These are phyloP conservation scores for Hassar affinis DNA, from an alignment of 2,113 vertebrate genomes.

Conservation along the genomic window DNA sequence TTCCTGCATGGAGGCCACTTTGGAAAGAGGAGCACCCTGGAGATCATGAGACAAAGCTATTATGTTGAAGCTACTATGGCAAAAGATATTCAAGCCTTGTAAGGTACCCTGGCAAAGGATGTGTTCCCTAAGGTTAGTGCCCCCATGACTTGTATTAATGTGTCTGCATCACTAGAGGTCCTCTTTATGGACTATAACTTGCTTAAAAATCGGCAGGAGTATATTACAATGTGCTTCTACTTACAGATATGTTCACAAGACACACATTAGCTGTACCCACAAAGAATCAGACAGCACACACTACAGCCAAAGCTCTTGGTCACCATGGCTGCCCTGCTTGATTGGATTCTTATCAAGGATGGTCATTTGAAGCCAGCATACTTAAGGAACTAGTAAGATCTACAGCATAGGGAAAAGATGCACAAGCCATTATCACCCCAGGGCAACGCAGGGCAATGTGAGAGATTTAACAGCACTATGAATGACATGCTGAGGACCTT, in stretches of 20 bases:
- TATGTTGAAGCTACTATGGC: conserved; percentile 29
- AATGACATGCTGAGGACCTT: neutral
- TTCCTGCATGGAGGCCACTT: conserved; percentile 11
- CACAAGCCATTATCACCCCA: neutral
- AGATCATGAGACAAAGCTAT: neutral
- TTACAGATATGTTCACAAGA: neutral
- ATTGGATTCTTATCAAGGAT: neutral
- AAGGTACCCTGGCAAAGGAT: too few relatives aligned
- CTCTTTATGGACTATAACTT: neutral
- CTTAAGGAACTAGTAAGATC: neutral
- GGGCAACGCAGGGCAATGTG: neutral
- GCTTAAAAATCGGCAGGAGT: fast-evolving
- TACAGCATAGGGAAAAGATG: neutral
- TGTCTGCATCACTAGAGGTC: too few relatives aligned
- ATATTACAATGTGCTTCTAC: neutral
- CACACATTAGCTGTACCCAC: neutral
- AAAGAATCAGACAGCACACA: neutral
- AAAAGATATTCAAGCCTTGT: neutral
- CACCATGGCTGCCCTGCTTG: neutral
- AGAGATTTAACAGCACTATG: neutral
- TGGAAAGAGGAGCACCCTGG: neutral
- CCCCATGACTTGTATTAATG: too few relatives aligned
- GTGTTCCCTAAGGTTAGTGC: too few relatives aligned
- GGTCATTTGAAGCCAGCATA: neutral
- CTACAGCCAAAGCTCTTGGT: neutral